Evolutionary conservation across 2,797 vertebrate genomes (phyloP).

Genomic region (Myiotriccus ornatus): DNA sequence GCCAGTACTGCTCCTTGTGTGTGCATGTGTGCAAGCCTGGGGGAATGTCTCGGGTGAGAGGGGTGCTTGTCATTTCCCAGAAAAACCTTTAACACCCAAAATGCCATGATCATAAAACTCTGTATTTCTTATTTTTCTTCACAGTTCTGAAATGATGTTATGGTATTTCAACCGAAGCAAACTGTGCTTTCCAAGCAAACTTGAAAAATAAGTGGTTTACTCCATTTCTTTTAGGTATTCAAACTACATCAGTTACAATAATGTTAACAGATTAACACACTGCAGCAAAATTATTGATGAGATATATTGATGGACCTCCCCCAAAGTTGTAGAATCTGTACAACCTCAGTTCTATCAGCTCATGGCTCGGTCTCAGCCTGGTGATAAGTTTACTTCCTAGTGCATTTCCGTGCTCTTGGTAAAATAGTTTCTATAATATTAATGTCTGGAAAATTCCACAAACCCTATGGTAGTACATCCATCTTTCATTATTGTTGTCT

Average conservation of each 20-base stretch:
- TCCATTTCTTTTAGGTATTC: neutral
- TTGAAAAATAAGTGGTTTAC: neutral
- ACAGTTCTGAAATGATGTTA: neutral
- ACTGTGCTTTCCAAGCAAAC: neutral
- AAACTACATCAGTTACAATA: neutral
- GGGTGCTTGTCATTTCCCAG: neutral
- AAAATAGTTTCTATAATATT: neutral
- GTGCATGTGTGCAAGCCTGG: rapidly evolving
- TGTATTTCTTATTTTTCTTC: neutral
- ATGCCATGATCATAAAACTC: neutral
- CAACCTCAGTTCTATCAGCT: neutral
- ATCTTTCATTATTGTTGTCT: neutral
- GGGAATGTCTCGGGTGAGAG: neutral
- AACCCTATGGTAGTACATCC: rapidly evolving
- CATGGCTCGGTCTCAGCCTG: neutral
- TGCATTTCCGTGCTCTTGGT: neutral
- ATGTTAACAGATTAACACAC: neutral
- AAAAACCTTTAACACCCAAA: neutral
- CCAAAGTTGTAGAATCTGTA: neutral
- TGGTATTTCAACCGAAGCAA: neutral
- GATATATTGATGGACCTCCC: neutral
- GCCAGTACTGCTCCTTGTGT: neutral
- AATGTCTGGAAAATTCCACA: neutral
- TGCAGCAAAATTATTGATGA: neutral
- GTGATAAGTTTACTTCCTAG: neutral